Evolutionary conservation across 2,113 vertebrate genomes (phyloP).

Genomic region (Cyanoramphus novaezelandiae): DNA sequence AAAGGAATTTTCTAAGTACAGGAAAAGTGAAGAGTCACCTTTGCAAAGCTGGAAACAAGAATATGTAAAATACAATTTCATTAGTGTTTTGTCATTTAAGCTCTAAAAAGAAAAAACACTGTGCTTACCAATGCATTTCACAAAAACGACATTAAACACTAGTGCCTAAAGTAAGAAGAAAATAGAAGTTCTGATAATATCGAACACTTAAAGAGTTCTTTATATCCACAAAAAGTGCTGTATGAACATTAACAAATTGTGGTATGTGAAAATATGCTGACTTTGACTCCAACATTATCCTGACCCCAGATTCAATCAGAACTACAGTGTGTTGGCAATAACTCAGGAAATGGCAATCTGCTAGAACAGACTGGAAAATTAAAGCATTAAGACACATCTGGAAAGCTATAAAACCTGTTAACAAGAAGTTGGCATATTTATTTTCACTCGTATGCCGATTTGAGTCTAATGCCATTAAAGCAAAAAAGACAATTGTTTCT

Average conservation of each 20-base stretch:
- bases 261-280: conserved; percentile 36
- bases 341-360: background rate
- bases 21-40: background rate
- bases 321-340: background rate
- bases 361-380: background rate
- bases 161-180: background rate
- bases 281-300: conserved; percentile 25
- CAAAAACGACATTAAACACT: background rate
- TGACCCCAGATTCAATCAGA: background rate
- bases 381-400: background rate
- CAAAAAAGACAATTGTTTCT: background rate
- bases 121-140: background rate
- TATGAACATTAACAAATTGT: conserved; percentile 7
- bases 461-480: background rate
- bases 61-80: background rate
- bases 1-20: background rate
- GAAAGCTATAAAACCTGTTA: background rate
- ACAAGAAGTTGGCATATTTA: background rate
- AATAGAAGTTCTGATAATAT: background rate
- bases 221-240: background rate
- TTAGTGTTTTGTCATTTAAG: background rate
- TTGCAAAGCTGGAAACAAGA: background rate
- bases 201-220: background rate
- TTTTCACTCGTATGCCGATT: background rate
- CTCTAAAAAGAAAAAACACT: background rate